These are phyloP conservation scores for Coilia nasus DNA, from an alignment of 2,797 vertebrate species.

Conservation along the genomic window DNA sequence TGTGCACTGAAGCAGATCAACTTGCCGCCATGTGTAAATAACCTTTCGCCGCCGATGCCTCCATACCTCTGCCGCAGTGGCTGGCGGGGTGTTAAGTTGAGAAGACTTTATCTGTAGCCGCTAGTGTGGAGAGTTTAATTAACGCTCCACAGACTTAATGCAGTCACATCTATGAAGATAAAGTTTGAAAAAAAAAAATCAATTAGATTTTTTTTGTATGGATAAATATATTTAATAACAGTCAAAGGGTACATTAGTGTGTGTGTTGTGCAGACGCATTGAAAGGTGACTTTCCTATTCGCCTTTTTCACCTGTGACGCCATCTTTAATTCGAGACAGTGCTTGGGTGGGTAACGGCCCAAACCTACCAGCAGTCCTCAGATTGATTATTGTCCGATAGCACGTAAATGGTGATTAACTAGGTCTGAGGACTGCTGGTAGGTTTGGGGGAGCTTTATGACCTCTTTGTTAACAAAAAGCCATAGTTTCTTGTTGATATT, in stretches of 20 bases:
- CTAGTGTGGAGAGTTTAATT: conserved; percentile 67
- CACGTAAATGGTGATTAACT: too few species aligned
- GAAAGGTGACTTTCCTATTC: conserved; percentile 17
- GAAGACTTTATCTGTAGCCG: conserved; percentile 66
- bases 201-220: conserved; percentile 15
- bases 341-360: too few species aligned
- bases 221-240: conserved; percentile 21
- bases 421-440: too few species aligned
- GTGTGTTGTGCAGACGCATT: neutral
- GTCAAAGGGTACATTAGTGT: conserved; percentile 4
- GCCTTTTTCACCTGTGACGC: too few species aligned
- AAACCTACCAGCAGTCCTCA: too few species aligned
- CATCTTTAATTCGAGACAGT: too few species aligned
- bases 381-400: too few species aligned
- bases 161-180: conserved; percentile 43
- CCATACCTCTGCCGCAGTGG: neutral
- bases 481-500: too few species aligned
- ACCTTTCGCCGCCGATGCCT: conserved; percentile 53
- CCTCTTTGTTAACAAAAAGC: too few species aligned
- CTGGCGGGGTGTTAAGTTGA: conserved; percentile 65
- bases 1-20: conserved; percentile 69
- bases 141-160: conserved; percentile 57
- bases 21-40: conserved; percentile 66
- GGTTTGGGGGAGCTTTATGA: too few species aligned
- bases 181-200: conserved; percentile 26